phyloP scores from a whole-genome alignment of 2,797 vertebrate genomes.

The Sphaeramia orbicularis region DNA sequence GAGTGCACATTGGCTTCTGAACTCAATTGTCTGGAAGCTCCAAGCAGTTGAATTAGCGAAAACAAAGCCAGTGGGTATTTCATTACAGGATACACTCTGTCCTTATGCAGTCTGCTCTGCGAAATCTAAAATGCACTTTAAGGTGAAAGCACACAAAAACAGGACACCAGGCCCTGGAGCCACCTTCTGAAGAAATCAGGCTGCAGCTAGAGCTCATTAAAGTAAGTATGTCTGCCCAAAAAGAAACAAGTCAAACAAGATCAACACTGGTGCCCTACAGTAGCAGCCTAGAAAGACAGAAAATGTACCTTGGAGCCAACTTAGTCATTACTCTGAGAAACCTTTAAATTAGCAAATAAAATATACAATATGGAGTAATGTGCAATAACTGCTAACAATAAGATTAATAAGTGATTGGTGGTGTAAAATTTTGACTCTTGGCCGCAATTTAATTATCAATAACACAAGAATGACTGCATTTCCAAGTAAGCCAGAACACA shows the following conservation, averaged over 20 bases:
- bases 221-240: slow-evolving; percentile 64
- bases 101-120: slow-evolving; percentile 32
- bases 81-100: slow-evolving; percentile 36
- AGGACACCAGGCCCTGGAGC: slow-evolving; percentile 53
- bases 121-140: slow-evolving; percentile 47
- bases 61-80: slow-evolving; percentile 55
- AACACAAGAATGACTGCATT: not conserved
- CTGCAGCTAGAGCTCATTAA: slow-evolving; percentile 75
- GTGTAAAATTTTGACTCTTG: not conserved
- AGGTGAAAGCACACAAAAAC: slow-evolving; percentile 59
- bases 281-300: slow-evolving; percentile 39
- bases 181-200: slow-evolving; percentile 66
- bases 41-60: slow-evolving; percentile 26
- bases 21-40: slow-evolving; percentile 34
- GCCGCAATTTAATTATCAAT: slow-evolving; percentile 16
- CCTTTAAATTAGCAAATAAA: slow-evolving; percentile 44
- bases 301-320: slow-evolving; percentile 40
- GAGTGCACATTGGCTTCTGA: slow-evolving; percentile 9
- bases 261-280: slow-evolving; percentile 56
- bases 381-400: not conserved
- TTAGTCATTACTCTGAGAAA: slow-evolving; percentile 36
- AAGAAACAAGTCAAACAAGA: slow-evolving; percentile 68
- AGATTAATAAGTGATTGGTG: too few species aligned
- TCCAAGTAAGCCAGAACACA: not conserved
- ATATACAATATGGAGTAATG: slow-evolving; percentile 12